Evolutionary conservation across 2,113 vertebrate genomes (phyloP), one percentile per base, ranked within the genome.

Genomic region (Chaenocephalus aceratus): DNA sequence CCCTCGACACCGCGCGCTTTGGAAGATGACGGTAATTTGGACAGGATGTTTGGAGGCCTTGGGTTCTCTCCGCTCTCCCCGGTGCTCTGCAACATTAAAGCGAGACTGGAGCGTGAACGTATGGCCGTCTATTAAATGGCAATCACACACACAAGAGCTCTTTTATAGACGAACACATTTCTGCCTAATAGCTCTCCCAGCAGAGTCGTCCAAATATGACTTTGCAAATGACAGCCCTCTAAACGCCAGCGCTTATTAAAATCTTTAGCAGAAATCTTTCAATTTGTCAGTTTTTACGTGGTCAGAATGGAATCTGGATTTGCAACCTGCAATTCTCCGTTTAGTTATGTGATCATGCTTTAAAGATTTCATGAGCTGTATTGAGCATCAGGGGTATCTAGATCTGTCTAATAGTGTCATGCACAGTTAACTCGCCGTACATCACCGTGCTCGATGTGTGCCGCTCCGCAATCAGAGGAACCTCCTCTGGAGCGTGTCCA

Each of bases 81-180:
- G 10, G 64, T 66, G 84, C 59, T 12, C 72, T 4, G 82, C 82
- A 26, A 72, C 87, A 90, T 92, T 89, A 89, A 69, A 77, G 77
- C 66, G 45, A 81, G 82, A 58, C 86, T 82, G 80, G 83, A 84
- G 84, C 83, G 65, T 85, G 74, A 88, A 86, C 80, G 88, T 85
- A 90, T 75, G 88, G 79, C 62, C 71, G 72, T 72, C 87, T 88
- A 93, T 93, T 91, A 93, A 91, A 89, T 52, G 79, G 84, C 89
- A 91, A 91, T 91, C 86, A 78, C 84, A 79, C 84, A 85, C 76
- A 82, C 87, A 90, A 84, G 91, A 83, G 77, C 79, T 79, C 57
- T 80, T 90, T 93, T 87, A 88, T 84, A 83, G 88, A 82, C 79
- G 81, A 90, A 76, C 83, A 85, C 89, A 82, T 91, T 90, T 84